These are phyloP conservation scores for Charadrius vociferus DNA, from an alignment of 2,113 vertebrate genomes.

Conservation along the genomic window DNA sequence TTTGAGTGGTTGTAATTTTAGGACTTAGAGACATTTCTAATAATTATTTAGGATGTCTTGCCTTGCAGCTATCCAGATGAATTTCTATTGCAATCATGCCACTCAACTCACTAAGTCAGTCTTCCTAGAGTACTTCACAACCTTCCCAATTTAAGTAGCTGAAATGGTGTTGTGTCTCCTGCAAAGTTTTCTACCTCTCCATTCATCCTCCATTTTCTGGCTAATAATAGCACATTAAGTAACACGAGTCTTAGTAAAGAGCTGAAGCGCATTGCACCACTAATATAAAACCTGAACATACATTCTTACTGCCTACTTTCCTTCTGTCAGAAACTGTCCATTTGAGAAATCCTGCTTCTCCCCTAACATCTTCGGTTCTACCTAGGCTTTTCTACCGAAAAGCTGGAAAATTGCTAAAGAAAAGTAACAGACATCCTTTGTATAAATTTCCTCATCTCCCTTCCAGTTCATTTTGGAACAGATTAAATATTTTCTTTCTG, in stretches of 20 bases:
- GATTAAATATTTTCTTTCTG: background rate
- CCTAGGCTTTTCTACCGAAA: background rate
- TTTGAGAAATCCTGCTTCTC: background rate
- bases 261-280: background rate
- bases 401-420: background rate
- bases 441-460: background rate
- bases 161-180: background rate
- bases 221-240: constrained; percentile 8
- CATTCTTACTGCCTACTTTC: background rate
- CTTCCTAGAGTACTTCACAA: background rate
- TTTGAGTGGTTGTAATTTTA: background rate
- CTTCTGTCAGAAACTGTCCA: background rate
- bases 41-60: background rate
- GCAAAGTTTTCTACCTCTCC: background rate
- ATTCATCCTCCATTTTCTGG: background rate
- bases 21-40: background rate
- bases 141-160: background rate
- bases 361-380: background rate
- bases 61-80: background rate
- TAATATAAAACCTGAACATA: background rate
- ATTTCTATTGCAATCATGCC: background rate
- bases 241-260: background rate
- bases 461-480: background rate
- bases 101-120: background rate
- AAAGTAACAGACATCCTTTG: background rate